phyloP scores from a whole-genome alignment of 2,113 vertebrate genomes.

The Dicerorhinus sumatrensis region DNA sequence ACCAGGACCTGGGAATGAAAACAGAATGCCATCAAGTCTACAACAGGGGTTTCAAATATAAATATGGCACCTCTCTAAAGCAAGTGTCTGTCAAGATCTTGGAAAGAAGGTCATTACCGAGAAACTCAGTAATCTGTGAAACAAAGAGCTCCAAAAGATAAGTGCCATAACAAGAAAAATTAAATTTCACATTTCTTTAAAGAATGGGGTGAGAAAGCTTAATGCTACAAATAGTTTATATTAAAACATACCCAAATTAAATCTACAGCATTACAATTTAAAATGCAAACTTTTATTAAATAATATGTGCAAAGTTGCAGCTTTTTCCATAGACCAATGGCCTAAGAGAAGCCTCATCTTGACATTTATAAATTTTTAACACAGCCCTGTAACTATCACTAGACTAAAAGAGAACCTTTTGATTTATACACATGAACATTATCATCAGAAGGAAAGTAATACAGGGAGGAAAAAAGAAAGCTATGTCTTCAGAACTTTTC shows the following conservation, averaged over 20 bases:
- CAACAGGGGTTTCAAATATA: background rate
- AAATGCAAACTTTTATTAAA: background rate
- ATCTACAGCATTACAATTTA: conserved; percentile 2
- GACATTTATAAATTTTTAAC: background rate
- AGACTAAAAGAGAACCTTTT: background rate
- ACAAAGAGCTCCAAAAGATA: background rate
- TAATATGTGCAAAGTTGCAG: background rate
- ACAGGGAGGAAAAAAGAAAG: background rate
- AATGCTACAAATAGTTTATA: background rate
- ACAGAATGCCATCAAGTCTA: background rate
- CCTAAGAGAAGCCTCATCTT: background rate
- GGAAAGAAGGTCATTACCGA: background rate
- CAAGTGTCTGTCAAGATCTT: background rate
- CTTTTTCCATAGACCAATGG: background rate
- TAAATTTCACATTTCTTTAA: background rate
- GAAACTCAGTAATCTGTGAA: conserved; percentile 39
- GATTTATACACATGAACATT: conserved; percentile 59
- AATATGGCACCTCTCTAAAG: background rate
- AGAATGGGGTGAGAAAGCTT: background rate
- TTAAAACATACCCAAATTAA: conserved; percentile 29
- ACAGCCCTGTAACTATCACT: background rate
- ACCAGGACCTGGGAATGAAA: background rate
- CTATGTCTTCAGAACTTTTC: conserved; percentile 66
- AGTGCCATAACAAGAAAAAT: conserved; percentile 16
- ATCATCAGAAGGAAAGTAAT: conserved; percentile 59